A percentile compares a stretch with the other conserved stretches of the same genome.
phyloP scores from a whole-genome alignment of 2,888 invertebrate genomes.

The Abrostola triplasia region DNA sequence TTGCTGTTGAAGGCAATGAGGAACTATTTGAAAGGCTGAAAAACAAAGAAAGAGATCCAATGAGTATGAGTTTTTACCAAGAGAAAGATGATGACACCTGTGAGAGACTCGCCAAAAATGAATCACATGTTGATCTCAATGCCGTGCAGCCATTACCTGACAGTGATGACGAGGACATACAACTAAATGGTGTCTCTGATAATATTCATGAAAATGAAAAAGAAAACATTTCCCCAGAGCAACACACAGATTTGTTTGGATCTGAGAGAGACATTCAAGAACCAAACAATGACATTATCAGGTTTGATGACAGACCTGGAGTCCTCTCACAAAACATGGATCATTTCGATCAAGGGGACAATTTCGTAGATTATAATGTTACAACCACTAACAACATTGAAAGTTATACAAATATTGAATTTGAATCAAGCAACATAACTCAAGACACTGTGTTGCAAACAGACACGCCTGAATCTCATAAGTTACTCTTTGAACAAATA shows the following conservation, averaged over 20 bases:
- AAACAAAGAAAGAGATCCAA: slow-evolving; percentile 89
- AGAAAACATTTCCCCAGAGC: slow-evolving; percentile 77
- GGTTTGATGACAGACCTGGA: slow-evolving; percentile 74
- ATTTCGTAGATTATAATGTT: slow-evolving; percentile 73
- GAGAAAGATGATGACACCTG: slow-evolving; percentile 88
- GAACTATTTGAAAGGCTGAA: slow-evolving; percentile 85
- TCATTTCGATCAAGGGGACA: slow-evolving; percentile 67
- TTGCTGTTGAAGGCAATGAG: slow-evolving; percentile 80
- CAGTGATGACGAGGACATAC: slow-evolving; percentile 83
- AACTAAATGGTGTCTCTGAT: slow-evolving; percentile 71
- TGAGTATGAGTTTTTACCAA: slow-evolving; percentile 91
- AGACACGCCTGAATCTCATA: slow-evolving; percentile 86
- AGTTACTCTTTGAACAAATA: slow-evolving; percentile 84
- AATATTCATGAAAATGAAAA: slow-evolving; percentile 67
- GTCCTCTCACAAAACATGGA: slow-evolving; percentile 62
- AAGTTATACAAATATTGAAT: slow-evolving; percentile 72
- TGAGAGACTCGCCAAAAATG: slow-evolving; percentile 74
- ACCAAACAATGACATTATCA: slow-evolving; percentile 80
- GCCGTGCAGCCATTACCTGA: slow-evolving; percentile 88
- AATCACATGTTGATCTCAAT: slow-evolving; percentile 87
- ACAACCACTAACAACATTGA: slow-evolving; percentile 70
- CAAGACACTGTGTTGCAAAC: slow-evolving; percentile 76
- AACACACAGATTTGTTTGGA: slow-evolving; percentile 66
- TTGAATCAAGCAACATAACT: slow-evolving; percentile 70
- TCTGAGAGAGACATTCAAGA: slow-evolving; percentile 64